Percentiles rank a stretch among this genome's conserved stretches.
Conservation (phyloP, 2,888 invertebrate species). For the Rhogogaster chlorosoma region DNA sequence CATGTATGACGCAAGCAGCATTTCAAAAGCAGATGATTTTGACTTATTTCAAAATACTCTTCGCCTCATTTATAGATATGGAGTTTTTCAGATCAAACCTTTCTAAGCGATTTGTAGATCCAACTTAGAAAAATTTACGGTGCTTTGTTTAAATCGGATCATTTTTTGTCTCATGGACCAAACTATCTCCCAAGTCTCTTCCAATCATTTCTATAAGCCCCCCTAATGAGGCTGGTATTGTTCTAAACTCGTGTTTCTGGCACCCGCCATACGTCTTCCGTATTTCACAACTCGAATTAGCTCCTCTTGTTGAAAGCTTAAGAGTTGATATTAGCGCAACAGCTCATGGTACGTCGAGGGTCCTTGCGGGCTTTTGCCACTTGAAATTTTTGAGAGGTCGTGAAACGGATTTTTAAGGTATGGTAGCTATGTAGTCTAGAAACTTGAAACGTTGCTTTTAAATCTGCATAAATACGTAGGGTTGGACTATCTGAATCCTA, state of each 20-base stretch:
- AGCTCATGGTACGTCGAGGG: not conserved
- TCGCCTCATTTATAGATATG: not conserved
- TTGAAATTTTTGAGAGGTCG: not conserved
- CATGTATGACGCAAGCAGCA: not conserved
- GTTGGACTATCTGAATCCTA: not conserved
- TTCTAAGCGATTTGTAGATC: not conserved
- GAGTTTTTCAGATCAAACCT: not conserved
- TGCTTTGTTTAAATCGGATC: not conserved
- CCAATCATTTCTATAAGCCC: not conserved
- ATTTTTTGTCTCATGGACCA: not conserved
- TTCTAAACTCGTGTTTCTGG: not conserved
- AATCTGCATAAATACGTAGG: not conserved
- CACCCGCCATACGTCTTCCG: not conserved
- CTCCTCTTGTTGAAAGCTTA: not conserved
- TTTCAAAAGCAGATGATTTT: not conserved
- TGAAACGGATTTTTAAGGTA: not conserved
- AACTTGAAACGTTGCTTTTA: not conserved
- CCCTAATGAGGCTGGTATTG: not conserved
- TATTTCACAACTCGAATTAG: not conserved
- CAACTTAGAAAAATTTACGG: not conserved
- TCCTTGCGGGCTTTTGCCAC: not conserved
- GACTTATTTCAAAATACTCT: not conserved
- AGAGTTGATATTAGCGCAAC: slow-evolving; percentile 3
- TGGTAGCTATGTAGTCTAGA: not conserved
- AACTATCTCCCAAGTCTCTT: not conserved